These are phyloP conservation scores for Agelastica alni DNA, from an alignment of 2,888 invertebrate species.

Conservation along the genomic window DNA sequence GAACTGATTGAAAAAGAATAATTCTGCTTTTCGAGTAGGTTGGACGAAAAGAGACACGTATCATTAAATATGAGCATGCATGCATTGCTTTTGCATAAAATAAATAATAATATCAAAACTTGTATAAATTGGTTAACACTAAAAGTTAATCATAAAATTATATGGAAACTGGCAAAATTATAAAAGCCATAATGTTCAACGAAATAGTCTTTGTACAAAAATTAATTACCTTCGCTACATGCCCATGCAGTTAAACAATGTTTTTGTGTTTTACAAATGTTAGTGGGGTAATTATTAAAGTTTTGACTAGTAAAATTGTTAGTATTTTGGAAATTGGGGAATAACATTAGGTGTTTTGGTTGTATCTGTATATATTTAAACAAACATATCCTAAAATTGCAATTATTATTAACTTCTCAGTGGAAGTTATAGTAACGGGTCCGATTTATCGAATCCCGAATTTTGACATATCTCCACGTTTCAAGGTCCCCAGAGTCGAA, in stretches of 20 bases:
- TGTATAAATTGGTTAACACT: slow-evolving; percentile 6
- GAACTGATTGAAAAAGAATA: slow-evolving; percentile 52
- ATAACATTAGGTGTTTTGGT: too few relatives aligned
- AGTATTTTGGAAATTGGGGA: neutral
- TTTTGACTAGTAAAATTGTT: too few relatives aligned
- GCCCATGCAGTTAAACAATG: slow-evolving; percentile 48
- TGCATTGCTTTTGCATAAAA: slow-evolving; percentile 3
- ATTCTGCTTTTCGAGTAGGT: slow-evolving; percentile 36
- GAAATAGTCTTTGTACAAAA: slow-evolving; percentile 17
- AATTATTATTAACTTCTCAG: too few relatives aligned
- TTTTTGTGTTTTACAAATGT: slow-evolving; percentile 43
- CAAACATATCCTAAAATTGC: too few relatives aligned
- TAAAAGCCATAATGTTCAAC: neutral
- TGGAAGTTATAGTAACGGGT: too few relatives aligned
- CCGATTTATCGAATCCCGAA: too few relatives aligned
- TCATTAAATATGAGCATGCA: slow-evolving; percentile 20
- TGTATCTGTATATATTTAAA: too few relatives aligned
- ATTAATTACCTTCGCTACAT: slow-evolving; percentile 38
- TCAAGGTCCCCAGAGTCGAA: too few relatives aligned
- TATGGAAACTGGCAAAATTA: slow-evolving; percentile 4
- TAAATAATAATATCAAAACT: slow-evolving; percentile 7
- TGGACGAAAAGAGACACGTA: slow-evolving; percentile 22
- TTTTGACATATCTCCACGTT: too few relatives aligned
- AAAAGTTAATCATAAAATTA: neutral
- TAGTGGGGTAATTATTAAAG: slow-evolving; percentile 4